Conservation (phyloP, 2,797 vertebrate genomes). For the Kryptolebias ocellatus region DNA sequence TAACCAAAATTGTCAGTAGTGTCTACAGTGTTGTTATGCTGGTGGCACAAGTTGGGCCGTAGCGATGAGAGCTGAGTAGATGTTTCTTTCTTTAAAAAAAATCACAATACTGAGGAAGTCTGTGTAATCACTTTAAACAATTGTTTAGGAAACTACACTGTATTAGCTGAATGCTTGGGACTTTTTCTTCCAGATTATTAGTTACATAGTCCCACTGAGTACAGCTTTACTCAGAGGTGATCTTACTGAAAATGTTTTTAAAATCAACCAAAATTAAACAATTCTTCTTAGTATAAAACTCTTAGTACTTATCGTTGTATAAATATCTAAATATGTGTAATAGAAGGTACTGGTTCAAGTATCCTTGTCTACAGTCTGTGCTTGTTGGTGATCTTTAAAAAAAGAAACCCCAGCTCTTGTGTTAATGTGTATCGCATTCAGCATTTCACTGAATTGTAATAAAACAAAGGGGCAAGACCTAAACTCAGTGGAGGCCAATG, state of each 20-base stretch:
- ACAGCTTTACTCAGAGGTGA: too few relatives aligned
- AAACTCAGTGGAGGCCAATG: slow-evolving; percentile 35
- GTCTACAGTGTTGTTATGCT: background rate
- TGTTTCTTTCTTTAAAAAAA: background rate
- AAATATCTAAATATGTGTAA: too few relatives aligned
- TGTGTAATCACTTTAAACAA: too few relatives aligned
- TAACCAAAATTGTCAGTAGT: background rate
- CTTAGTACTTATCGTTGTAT: too few relatives aligned
- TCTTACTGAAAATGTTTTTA: too few relatives aligned
- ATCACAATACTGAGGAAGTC: background rate
- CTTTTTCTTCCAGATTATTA: background rate
- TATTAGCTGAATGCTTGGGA: background rate
- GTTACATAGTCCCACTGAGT: too few relatives aligned
- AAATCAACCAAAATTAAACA: too few relatives aligned
- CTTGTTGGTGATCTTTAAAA: slow-evolving; percentile 22
- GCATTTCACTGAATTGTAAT: slow-evolving; percentile 45
- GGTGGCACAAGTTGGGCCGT: background rate
- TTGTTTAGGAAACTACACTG: background rate
- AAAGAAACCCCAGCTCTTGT: background rate
- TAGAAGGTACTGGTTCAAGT: too few relatives aligned
- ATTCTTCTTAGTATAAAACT: too few relatives aligned
- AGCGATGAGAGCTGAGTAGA: background rate
- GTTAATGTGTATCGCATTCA: slow-evolving; percentile 18
- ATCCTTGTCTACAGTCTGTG: too few relatives aligned
- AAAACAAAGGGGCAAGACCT: slow-evolving; percentile 37